These are phyloP conservation scores for Ageneiosus marmoratus DNA, from an alignment of 2,113 vertebrate genomes.

Conservation along the genomic window DNA sequence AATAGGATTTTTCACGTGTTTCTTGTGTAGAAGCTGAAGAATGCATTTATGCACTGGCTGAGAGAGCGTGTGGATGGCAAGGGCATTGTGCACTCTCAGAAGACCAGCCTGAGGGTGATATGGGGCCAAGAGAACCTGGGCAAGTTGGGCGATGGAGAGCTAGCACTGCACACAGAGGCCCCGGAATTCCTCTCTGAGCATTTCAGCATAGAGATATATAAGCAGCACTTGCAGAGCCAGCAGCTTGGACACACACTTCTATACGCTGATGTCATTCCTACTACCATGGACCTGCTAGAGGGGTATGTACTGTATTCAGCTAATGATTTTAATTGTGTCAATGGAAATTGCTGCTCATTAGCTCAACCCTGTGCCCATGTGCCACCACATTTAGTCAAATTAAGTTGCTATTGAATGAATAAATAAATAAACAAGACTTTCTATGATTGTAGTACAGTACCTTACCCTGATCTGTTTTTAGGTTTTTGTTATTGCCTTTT, in stretches of 20 bases:
- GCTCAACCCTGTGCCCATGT: background rate
- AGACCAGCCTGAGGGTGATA: slow-evolving; percentile 1
- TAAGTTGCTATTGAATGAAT: background rate
- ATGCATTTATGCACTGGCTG: slow-evolving; percentile 36
- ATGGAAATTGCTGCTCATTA: background rate
- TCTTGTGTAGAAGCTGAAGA: slow-evolving; percentile 36
- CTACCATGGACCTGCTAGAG: slow-evolving; percentile 90
- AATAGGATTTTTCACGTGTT: background rate
- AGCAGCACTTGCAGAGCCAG: slow-evolving; percentile 76
- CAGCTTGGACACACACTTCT: slow-evolving; percentile 80
- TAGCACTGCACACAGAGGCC: slow-evolving; percentile 74
- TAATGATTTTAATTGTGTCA: background rate
- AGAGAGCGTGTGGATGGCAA: slow-evolving; percentile 7
- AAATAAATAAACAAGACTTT: background rate
- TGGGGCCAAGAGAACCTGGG: slow-evolving; percentile 49
- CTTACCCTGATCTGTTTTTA: background rate
- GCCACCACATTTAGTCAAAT: too few species aligned
- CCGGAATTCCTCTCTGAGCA: slow-evolving; percentile 66
- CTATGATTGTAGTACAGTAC: background rate
- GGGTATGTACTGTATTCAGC: slow-evolving; percentile 72
- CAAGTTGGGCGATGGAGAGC: slow-evolving; percentile 59
- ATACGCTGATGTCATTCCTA: slow-evolving; percentile 80
- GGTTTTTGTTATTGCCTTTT: background rate
- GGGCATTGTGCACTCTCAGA: background rate
- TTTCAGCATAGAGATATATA: slow-evolving; percentile 81